Base-by-base conservation (phyloP, 2,797 vertebrate genomes). In the Chromis chromis region DNA sequence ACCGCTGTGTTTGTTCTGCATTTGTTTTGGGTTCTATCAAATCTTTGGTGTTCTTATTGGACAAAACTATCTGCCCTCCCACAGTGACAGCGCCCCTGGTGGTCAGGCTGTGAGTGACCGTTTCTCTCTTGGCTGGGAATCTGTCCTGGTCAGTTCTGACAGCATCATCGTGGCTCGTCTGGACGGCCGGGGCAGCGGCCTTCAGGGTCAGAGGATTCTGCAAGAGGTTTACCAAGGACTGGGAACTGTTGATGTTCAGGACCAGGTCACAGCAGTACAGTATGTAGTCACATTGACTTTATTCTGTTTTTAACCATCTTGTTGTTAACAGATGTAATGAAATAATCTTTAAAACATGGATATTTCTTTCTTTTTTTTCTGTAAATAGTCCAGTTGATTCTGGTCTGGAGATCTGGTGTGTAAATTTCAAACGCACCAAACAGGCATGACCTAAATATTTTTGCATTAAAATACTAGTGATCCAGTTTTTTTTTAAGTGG, bases 131-230 rank as follows among this genome's bases (percentile, higher is more conserved):
- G 94, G 95, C 92, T 99, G 98, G 98, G 97, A 97, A 88, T 97
- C 98, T 0, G 96, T 97, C 68, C 95, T 99, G 91, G 95, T 97
- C 78, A 98, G 97, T 90, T 96, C 95, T 0, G 96, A 97, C 86
- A 94, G 92, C 72, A 83, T 98, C 76, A 95, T 99, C 64, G 91
- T 97, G 87, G 98, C 96, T 86, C 96, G 96, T 48, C 96, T 99
- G 89, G 98, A 99, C 71, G 97, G 97, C 52, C 95, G 97, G 69
- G 98, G 98, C 77, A 99, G 96, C 70, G 97, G 97, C 83, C 98
- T 96, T 90, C 97, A 96, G 92, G 98, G 98, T 9, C 95, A 99
- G 89, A 97, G 96, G 93, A 92, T 99, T 85, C 93, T 99, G 46
- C 97, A 99, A 10, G 96, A 96, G 65, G 92, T 99, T 17, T 94